A percentile compares a stretch with the other conserved stretches of the same genome.
Conservation (phyloP, 2,113 vertebrate genomes). For the Rafetus swinhoei region DNA sequence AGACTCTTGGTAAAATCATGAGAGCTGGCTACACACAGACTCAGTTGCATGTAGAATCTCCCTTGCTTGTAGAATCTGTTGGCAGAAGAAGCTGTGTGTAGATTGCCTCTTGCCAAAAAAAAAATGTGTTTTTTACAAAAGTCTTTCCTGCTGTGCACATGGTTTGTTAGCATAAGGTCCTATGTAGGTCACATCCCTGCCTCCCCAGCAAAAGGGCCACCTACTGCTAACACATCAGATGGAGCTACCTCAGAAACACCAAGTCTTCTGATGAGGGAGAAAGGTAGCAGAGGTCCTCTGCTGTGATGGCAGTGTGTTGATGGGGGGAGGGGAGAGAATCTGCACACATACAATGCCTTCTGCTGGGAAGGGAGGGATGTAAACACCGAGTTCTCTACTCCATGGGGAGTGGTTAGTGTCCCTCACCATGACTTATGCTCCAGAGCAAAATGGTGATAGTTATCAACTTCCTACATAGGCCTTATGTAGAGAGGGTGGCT, state of each 20-base stretch:
- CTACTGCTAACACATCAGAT: not conserved
- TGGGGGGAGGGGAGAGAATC: not conserved
- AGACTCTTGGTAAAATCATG: not conserved
- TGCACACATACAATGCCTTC: not conserved
- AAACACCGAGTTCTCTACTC: not conserved
- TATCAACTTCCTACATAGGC: not conserved
- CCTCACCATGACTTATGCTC: no score
- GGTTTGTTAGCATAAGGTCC: not conserved
- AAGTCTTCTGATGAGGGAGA: not conserved
- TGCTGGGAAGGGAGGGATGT: not conserved
- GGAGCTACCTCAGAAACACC: not conserved
- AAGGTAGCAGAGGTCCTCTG: not conserved
- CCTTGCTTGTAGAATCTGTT: not conserved
- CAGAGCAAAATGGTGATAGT: not conserved
- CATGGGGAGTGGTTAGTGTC: not conserved
- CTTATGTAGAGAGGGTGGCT: not conserved
- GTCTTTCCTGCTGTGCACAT: not conserved
- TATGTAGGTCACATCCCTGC: not conserved
- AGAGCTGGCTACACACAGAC: not conserved
- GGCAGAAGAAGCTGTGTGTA: not conserved
- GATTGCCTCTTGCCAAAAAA: not conserved
- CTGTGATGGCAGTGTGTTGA: not conserved
- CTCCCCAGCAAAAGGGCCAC: not conserved
- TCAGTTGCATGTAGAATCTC: not conserved
- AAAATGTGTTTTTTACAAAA: not conserved